Evolutionary conservation across 2,888 invertebrate genomes (phyloP), one percentile per base, ranked within the genome.

Genomic region (Eristalis arbustorum): DNA sequence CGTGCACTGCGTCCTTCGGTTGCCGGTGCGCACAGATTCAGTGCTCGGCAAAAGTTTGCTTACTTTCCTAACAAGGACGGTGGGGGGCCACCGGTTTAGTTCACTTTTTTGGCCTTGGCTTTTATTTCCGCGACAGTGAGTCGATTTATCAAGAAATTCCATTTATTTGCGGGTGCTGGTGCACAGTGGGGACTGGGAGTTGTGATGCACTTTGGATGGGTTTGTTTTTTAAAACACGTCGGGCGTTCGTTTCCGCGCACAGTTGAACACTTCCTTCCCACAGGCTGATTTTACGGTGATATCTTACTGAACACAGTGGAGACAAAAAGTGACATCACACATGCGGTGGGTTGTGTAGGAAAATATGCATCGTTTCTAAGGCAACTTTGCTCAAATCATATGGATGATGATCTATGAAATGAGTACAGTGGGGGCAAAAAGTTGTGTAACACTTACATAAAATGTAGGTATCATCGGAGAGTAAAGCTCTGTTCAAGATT

Each of bases 11-110:
- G 72, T 67, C 67, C 67, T 67, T 72, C 67, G 59, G 66, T 61
- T 79, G 72, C 72, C 73, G 56, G 72, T 28, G 37, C n/a, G n/a
- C 31, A 74, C 68, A 80, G 69, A 74, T 74, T 56, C 64, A n/a
- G 49, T 18, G n/a, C n/a, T 49, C 57, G 14, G 28, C 62, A 62
- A 62, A 22, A 74, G 80, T 80, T 74, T 69, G 63, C 62, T 80
- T 74, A 68, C 74, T 63, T 68, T 49, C n/a, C 6, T 49, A 49
- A 49, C 49, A 49, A 49, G 49, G 49, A n/a, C n/a, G n/a, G n/a
- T n/a, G n/a, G n/a, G n/a, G n/a, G n/a, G n/a, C 5, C 5, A 10
- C 18, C 18, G 8, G 13, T 31, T 31, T 67, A 3, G 22, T 42
- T 40, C n/a, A 42, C 13, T 49, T 11, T 42, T 42, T 11, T 49